Evolutionary conservation across 2,113 vertebrate species (phyloP).

Genomic region (Danionella cerebrum): DNA sequence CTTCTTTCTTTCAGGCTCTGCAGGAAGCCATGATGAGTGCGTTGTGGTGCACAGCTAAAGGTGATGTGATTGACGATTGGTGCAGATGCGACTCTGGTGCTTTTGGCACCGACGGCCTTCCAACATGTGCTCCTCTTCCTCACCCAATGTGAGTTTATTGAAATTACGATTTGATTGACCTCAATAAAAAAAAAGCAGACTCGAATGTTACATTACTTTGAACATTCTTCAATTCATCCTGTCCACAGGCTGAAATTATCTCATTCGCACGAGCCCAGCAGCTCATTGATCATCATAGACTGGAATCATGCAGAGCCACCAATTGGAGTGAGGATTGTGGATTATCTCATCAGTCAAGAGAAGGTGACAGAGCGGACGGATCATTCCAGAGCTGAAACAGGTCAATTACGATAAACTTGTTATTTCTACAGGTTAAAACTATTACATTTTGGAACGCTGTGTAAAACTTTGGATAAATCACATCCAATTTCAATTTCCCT

Average conservation of each 20-base stretch:
- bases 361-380: slow-evolving; percentile 91
- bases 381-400: slow-evolving; percentile 95
- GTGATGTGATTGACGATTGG: slow-evolving; percentile 97
- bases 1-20: slow-evolving; percentile 69
- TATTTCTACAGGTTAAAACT: no score
- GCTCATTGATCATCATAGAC: slow-evolving; percentile 88
- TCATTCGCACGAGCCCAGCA: slow-evolving; percentile 86
- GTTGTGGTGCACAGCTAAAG: slow-evolving; percentile 93
- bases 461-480: no score
- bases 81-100: slow-evolving; percentile 93
- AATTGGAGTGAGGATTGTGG: slow-evolving; percentile 87
- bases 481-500: no score
- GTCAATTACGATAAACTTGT: slow-evolving; percentile 53
- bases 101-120: slow-evolving; percentile 86
- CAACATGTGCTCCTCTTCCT: slow-evolving; percentile 87
- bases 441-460: no score
- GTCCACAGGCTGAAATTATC: slow-evolving; percentile 78
- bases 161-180: neutral
- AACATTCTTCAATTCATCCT: neutral
- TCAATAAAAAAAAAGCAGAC: no score
- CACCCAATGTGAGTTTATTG: slow-evolving; percentile 75
- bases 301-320: slow-evolving; percentile 92
- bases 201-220: no score
- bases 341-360: slow-evolving; percentile 96
- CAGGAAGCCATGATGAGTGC: slow-evolving; percentile 97